Base-by-base conservation (phyloP, 2,113 vertebrate species). In the Chitala chitala region DNA sequence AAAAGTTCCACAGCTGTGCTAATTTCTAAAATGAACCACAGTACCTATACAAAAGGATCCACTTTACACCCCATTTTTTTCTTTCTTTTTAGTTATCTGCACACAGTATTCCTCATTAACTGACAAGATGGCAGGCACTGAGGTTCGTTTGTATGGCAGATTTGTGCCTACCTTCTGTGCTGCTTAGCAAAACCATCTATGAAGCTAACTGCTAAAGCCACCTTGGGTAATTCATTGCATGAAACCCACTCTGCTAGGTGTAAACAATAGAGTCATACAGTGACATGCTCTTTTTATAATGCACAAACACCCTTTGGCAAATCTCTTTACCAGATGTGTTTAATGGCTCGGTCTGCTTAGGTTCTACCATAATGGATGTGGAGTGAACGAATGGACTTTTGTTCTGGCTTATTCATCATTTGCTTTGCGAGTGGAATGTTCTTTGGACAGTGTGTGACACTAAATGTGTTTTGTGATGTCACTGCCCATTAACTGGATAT, bases 371-470 rank as follows among this genome's bases (percentile, higher is more conserved):
- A 61, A 36, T n/a, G 29, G 44, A 46, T 6, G 44, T 17, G 20
- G 31, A n/a, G n/a, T 65, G 22, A 13, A 9, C 12, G 36, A 46
- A 72, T 20, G 22, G 38, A 44, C 22, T 29, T 46, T 58, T 69
- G 65, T 72, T 20, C 22, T 71, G n/a, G 33, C 69, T 56, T 50
- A 38, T 71, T 55, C 22, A 48, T 48, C 42, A 46, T 15, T 69
- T 24, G 46, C n/a, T 12, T 44, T 10, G 54, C 15, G 40, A n/a
- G 54, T n/a, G 8, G 5, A 12, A 66, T 46, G 12, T 17, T 20
- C 53, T 38, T 46, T 17, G 9, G 33, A 22, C 9, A 71, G 51
- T 22, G 3, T 15, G n/a, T 71, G 33, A 40, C 29, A 24, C 17
- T 13, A 12, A 9, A 22, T 36, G 48, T 70, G 36, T 50, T 36